Base-by-base conservation (phyloP, 1,140 invertebrate genomes). In the Trachelipus rathkii region DNA sequence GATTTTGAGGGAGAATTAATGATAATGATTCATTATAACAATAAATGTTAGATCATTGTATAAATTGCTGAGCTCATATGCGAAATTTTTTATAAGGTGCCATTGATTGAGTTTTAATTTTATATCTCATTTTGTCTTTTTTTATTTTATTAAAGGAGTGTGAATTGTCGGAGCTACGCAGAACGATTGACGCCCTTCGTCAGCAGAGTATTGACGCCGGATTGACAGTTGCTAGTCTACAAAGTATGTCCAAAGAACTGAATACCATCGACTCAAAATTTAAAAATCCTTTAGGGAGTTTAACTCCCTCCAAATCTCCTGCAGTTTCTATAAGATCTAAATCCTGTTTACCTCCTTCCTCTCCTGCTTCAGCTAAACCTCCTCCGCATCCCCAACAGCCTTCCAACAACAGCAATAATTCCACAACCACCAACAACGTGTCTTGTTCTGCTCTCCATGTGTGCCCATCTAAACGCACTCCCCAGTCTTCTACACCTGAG, bases 141-240 rank as follows among this genome's bases (percentile, higher is more conserved):
- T 72, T 85, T n/a, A n/a, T n/a, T n/a, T n/a, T 96, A 92, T 76
- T 78, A 19, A 72, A 81, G 80, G 95, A 98, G 84, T 93, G 92
- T 0, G 96, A 98, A 85, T 86, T 98, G 77, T 91, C 91, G 76
- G 95, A 97, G 83, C 87, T 98, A 79, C 87, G 95, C 33, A 91
- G 92, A 82, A 97, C 95, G 0, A 97, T 98, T 80, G 95, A 98
- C 83, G 86, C 92, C 73, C 87, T 98, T 73, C 88, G 95, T 78
- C 92, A 96, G 82, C 95, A 97, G 84, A 95, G 94, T 77, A 91
- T 93, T 33, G 93, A 95, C 83, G 93, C 93, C 15, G 92, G 92
- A 7, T 87, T 95, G 15, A 92, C 92, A 11, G 73, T 76, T n/a
- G 80, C 80, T 19, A 78, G 77, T 74, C 77, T 81, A 13, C 80